A percentile compares a stretch with the other conserved stretches of the same genome.
These are phyloP conservation scores for Paralichthys olivaceus DNA, from an alignment of 2,113 vertebrate genomes.

Conservation along the genomic window DNA sequence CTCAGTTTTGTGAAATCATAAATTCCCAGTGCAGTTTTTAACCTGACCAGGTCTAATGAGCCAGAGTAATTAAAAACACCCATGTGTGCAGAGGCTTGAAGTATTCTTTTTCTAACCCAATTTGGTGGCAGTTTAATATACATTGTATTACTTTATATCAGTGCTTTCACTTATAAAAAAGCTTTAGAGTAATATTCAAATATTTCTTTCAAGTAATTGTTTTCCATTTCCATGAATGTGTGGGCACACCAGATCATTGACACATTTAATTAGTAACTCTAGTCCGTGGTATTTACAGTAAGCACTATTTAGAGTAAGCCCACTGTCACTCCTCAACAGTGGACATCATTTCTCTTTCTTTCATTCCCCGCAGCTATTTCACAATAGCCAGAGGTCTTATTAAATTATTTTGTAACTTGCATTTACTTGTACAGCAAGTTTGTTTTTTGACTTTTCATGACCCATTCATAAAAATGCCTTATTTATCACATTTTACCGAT, in stretches of 20 bases:
- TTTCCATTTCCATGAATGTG: not conserved
- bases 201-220: not conserved
- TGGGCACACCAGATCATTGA: not conserved
- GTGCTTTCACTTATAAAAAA: not conserved
- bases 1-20: too few relatives aligned
- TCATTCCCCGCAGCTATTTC: slow-evolving; percentile 23
- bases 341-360: slow-evolving; percentile 9
- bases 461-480: slow-evolving; percentile 18
- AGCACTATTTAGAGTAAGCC: slow-evolving; percentile 8
- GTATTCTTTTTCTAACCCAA: not conserved
- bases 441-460: slow-evolving; percentile 19
- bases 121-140: not conserved
- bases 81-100: not conserved
- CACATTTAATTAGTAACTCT: slow-evolving; percentile 3
- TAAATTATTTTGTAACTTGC: slow-evolving; percentile 27
- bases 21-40: not conserved
- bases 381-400: slow-evolving; percentile 37
- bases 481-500: slow-evolving; percentile 33
- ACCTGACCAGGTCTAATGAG: not conserved
- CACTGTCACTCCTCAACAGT: slow-evolving; percentile 15
- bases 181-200: not conserved
- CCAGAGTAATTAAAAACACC: not conserved
- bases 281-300: slow-evolving; percentile 1
- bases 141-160: not conserved
- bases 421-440: slow-evolving; percentile 25